Base-by-base conservation (phyloP, 2,113 vertebrate species). In the Cochlearius cochlearius region DNA sequence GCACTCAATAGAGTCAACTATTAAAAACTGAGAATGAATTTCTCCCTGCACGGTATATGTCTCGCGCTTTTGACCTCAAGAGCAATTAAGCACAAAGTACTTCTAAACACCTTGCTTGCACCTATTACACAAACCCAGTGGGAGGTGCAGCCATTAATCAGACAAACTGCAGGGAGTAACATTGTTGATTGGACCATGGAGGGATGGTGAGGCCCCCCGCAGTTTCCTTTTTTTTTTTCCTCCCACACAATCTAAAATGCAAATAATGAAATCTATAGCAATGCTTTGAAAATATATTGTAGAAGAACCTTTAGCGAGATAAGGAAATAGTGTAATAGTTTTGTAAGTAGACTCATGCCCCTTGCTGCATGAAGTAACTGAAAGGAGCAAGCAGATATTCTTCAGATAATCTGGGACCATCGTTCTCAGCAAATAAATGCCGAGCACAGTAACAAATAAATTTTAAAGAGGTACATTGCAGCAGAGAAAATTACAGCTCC, bases 121-220 rank as follows among this genome's bases (percentile, higher is more conserved):
- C 91, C 96, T 97, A 97, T 95, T 97, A 97, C 89, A 95, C 87
- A 96, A 92, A 97, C 92, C 87, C 94, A 96, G 92, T 96, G 94
- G 96, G 94, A 96, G 92, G 94, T 2, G 22, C 79, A 97, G 92
- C 94, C 94, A 97, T 97, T 97, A 98, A 98, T 97, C 97, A 97
- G 96, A 95, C 92, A 92, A 94, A 94, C 97, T 80, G 94, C 93
- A 95, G 97, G 93, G 96, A 96, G 94, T 93, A 98, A 97, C 96
- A 96, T 93, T 92, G 90, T 96, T 97, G 94, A 97, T 97, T 97
- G 96, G 96, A 96, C 95, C 94, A 92, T 50, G 90, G 94, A 97
- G 94, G 95, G 90, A 93, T 95, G 86, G 94, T 86, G 63, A 85
- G 68, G 64, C 63, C 78, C 92, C 96, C 94, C 71, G 85, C 63